Base-by-base conservation (phyloP, 2,113 vertebrate species). In the Eclectus roratus region DNA sequence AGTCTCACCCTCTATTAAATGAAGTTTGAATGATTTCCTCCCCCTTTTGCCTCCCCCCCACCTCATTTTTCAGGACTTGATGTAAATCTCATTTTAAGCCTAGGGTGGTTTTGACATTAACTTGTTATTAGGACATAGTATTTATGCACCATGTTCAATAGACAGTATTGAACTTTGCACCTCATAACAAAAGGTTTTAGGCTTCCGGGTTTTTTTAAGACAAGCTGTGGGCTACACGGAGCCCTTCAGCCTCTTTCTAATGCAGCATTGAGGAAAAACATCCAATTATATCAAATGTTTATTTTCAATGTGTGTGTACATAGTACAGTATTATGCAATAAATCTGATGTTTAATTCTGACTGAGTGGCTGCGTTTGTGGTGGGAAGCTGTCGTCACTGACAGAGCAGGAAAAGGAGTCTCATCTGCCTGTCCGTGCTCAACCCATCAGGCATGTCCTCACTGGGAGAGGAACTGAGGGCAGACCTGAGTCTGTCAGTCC, bases 321-420 rank as follows among this genome's bases (percentile, higher is more conserved):
- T 97, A 98, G 95, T 95, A 96, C 95, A 91, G 96, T 96, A 98
- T 97, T 96, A 98, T 92, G 97, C 97, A 98, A 98, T 98, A 98
- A 98, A 98, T 96, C 93, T 95, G 92, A 97, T 96, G 97, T 98
- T 97, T 97, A 93, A 94, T 94, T 96, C 94, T 60, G 80, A 33
- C 16, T 1, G 35, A 37, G 28, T 49, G n/a, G 64, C 61, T 78
- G 81, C 55, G 55, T 94, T 39, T 72, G 0, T 82, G 52, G n/a
- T 8, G 2, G 46, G 70, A 64, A 33, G 24, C 29, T 19, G 17
- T 31, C 4, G 25, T 20, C 7, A 17, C 9, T 21, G 50, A 5
- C 2, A 14, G 23, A 15, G 29, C 28, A 7, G 29, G 50, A 65
- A 44, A 14, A 8, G 47, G 17, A 8, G 47, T 44, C 50, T 17